Percentiles rank a stretch among this genome's conserved stretches.
These are phyloP conservation scores for Sinocyclocheilus anshuiensis DNA, from an alignment of 2,113 vertebrate species.

Conservation along the genomic window DNA sequence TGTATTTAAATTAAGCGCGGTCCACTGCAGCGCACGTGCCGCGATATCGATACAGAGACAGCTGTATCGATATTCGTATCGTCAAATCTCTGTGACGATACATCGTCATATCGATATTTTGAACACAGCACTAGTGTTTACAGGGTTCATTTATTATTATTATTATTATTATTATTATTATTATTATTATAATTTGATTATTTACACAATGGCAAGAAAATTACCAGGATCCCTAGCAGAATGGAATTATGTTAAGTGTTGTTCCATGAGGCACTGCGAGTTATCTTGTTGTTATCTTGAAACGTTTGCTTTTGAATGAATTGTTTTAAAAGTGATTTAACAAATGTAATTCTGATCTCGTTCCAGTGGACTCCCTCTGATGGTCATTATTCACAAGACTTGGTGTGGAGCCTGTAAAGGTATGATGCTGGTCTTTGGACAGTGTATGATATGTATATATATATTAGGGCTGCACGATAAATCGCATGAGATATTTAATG, in stretches of 20 bases:
- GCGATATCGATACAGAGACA: too few relatives aligned
- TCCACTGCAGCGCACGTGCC: too few relatives aligned
- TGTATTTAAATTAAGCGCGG: too few relatives aligned
- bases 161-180: neutral
- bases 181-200: neutral
- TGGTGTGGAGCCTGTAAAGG: slow-evolving; percentile 99
- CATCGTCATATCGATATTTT: too few relatives aligned
- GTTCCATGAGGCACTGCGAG: neutral
- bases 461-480: too few relatives aligned
- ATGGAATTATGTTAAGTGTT: neutral
- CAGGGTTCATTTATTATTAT: neutral
- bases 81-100: too few relatives aligned
- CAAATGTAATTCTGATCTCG: neutral
- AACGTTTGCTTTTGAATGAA: neutral
- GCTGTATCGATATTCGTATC: too few relatives aligned
- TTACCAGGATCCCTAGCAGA: neutral
- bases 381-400: slow-evolving; percentile 96
- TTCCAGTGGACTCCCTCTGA: slow-evolving; percentile 88
- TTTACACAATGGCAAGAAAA: neutral
- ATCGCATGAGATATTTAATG: too few relatives aligned
- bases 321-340: neutral
- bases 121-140: too few relatives aligned
- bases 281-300: neutral
- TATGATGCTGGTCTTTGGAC: slow-evolving; percentile 59
- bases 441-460: neutral